These are phyloP conservation scores for Semicossyphus pulcher DNA, from an alignment of 2,113 vertebrate genomes.

Conservation along the genomic window DNA sequence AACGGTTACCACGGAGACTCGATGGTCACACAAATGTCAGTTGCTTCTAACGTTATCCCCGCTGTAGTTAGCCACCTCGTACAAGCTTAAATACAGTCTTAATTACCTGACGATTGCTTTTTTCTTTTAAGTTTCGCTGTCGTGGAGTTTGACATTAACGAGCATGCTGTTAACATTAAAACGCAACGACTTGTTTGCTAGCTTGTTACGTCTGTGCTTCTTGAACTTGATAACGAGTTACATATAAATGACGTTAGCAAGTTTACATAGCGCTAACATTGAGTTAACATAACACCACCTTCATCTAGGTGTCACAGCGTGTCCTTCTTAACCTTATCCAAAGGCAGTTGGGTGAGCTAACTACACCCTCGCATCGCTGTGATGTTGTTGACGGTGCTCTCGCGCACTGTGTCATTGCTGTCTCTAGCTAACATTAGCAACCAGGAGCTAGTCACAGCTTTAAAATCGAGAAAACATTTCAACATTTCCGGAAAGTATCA, in stretches of 20 bases:
- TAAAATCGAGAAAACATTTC: not conserved
- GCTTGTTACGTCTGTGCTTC: not conserved
- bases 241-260: constrained; percentile 31
- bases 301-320: not conserved
- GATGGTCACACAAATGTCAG: constrained; percentile 3
- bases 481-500: not conserved
- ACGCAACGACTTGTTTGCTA: not conserved
- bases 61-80: not conserved
- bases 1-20: not conserved
- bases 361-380: constrained; percentile 24
- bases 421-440: constrained; percentile 69
- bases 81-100: not conserved
- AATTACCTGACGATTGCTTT: no score
- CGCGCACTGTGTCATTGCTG: constrained; percentile 53
- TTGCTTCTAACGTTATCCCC: not conserved
- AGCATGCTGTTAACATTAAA: not conserved
- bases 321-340: not conserved
- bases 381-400: constrained; percentile 34
- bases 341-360: not conserved
- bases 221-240: constrained; percentile 20
- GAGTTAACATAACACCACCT: not conserved
- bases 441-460: constrained; percentile 10
- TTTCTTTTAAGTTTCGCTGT: not conserved
- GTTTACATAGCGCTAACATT: not conserved
- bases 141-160: not conserved